Evolutionary conservation across 2,888 invertebrate species (phyloP).

Genomic region (Trachelus stipa): DNA sequence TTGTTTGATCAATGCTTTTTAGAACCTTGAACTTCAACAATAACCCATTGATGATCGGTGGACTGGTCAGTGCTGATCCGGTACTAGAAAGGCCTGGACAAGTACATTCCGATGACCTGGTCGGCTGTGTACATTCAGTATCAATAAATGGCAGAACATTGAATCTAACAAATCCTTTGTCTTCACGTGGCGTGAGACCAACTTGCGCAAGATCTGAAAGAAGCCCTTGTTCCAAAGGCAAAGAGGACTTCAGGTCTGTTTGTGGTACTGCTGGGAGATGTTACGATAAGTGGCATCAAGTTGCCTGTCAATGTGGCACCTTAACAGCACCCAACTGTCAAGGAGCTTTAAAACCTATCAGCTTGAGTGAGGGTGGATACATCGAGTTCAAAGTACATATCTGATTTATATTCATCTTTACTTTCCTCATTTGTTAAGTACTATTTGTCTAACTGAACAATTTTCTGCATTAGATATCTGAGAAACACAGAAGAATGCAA

Average conservation of each 20-base stretch:
- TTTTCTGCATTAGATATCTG: conserved; percentile 71
- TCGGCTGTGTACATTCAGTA: conserved; percentile 94
- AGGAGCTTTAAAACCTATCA: conserved; percentile 82
- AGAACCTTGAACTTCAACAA: conserved; percentile 93
- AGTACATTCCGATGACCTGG: conserved; percentile 90
- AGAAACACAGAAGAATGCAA: conserved; percentile 89
- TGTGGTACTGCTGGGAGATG: conserved; percentile 80
- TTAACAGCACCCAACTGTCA: conserved; percentile 84
- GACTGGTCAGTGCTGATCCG: conserved; percentile 85
- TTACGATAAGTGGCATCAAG: conserved; percentile 85
- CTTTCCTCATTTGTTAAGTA: neutral
- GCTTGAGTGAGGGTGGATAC: conserved; percentile 81
- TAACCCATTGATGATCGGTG: conserved; percentile 87
- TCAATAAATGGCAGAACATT: conserved; percentile 86
- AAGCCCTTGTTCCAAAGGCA: conserved; percentile 71
- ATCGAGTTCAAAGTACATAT: conserved; percentile 74
- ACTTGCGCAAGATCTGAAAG: conserved; percentile 81
- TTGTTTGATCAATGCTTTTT: conserved; percentile 57
- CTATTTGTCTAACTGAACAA: neutral
- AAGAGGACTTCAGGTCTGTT: conserved; percentile 61
- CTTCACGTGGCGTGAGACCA: conserved; percentile 78
- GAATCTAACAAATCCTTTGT: conserved; percentile 83
- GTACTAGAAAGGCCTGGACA: conserved; percentile 90
- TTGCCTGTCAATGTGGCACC: conserved; percentile 79
- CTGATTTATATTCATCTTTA: neutral